These are phyloP conservation scores for Syrphus vitripennis DNA, from an alignment of 2,888 invertebrate genomes.

Conservation along the genomic window DNA sequence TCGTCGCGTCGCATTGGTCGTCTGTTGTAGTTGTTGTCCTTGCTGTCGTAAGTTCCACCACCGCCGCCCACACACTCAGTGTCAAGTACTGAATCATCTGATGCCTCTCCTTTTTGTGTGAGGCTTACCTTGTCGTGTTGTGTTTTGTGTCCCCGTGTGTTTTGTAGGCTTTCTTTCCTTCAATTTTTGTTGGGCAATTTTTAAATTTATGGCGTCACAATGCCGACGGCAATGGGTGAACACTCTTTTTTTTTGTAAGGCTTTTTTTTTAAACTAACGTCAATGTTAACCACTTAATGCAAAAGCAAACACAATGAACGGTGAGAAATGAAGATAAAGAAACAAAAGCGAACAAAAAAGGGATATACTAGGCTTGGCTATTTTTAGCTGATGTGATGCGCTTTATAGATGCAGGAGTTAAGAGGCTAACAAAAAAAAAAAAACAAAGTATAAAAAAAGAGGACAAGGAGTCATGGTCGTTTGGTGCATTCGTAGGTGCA, in stretches of 20 bases:
- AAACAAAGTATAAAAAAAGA: constrained; percentile 7
- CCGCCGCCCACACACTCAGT: constrained; percentile 25
- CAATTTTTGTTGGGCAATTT: constrained; percentile 35
- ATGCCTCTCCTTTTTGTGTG: constrained; percentile 21
- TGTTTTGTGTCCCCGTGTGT: constrained; percentile 6
- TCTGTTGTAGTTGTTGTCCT: neutral
- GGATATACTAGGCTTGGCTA: constrained; percentile 12
- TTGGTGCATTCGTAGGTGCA: constrained; percentile 20
- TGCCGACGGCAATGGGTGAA: constrained; percentile 43
- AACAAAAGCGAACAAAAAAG: neutral
- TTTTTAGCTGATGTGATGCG: constrained; percentile 27
- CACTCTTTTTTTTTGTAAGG: constrained; percentile 3
- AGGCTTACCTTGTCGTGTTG: constrained; percentile 8
- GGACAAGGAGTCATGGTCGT: constrained; percentile 54
- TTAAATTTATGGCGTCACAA: constrained; percentile 56
- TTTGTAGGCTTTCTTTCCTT: constrained; percentile 2
- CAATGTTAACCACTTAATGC: constrained; percentile 61
- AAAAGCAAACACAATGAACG: constrained; percentile 33
- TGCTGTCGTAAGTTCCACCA: neutral
- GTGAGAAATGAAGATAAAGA: constrained; percentile 24
- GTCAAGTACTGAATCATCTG: constrained; percentile 49
- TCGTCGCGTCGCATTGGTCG: neutral
- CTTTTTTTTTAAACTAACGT: constrained; percentile 51
- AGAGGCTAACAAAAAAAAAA: neutral
- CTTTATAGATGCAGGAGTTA: constrained; percentile 9